phyloP scores from a whole-genome alignment of 2,888 invertebrate species.

The Aethes cnicana region DNA sequence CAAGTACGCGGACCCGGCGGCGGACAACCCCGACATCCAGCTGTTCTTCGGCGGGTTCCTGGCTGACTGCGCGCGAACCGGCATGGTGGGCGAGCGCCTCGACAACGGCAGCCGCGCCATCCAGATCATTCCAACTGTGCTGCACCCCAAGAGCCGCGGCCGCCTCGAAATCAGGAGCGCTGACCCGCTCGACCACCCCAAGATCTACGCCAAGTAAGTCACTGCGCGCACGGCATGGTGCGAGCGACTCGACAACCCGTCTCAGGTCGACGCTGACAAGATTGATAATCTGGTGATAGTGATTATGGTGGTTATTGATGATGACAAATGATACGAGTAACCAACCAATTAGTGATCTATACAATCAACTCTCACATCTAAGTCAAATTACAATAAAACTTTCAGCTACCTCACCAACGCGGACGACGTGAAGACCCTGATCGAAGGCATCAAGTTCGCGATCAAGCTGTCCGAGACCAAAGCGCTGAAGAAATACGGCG shows the following conservation, averaged over 20 bases:
- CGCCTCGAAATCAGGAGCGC: constrained; percentile 86
- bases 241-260: too few relatives aligned
- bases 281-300: too few relatives aligned
- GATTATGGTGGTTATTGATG: too few relatives aligned
- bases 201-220: constrained; percentile 91
- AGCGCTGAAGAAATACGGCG: constrained; percentile 84
- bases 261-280: too few relatives aligned
- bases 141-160: constrained; percentile 94
- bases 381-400: background rate
- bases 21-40: constrained; percentile 92
- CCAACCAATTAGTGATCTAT: too few relatives aligned
- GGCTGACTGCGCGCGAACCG: constrained; percentile 92
- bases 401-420: constrained; percentile 87
- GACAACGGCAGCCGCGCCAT: constrained; percentile 87
- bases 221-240: too few relatives aligned
- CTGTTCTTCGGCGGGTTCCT: constrained; percentile 93
- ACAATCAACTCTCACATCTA: too few relatives aligned
- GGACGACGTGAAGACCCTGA: constrained; percentile 89
- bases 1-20: constrained; percentile 87
- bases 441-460: constrained; percentile 92
- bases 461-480: constrained; percentile 87
- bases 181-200: constrained; percentile 91
- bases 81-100: constrained; percentile 90
- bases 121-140: constrained; percentile 88
- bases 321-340: too few relatives aligned